Evolutionary conservation across 1,140 invertebrate genomes (phyloP), one percentile per base, ranked within the genome.

Genomic region (Panulirus ornatus): DNA sequence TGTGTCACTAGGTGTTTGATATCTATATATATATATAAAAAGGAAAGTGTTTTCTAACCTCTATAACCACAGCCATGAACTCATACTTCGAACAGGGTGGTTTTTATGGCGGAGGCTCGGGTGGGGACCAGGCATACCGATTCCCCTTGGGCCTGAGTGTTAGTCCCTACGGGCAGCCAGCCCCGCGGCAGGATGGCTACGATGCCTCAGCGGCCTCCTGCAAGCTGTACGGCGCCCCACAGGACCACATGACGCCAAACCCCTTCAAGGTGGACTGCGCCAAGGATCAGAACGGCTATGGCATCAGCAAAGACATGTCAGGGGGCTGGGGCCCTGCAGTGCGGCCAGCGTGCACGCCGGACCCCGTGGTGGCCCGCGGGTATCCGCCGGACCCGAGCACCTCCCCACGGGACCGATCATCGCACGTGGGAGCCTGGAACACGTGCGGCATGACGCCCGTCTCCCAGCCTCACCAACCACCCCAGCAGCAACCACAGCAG

Each of bases 31-130:
- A n/a, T n/a, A n/a, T n/a, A n/a, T n/a, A n/a, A n/a, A n/a, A n/a
- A n/a, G n/a, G n/a, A n/a, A 84, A 90, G 78, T 92, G 85, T 83
- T 30, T 91, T n/a, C n/a, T n/a, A 83, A 81, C 76, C 76, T 85
- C 75, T 71, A 75, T 83, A 88, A 91, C 91, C 89, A 93, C 92
- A 92, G 94, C 94, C 95, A 98, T 98, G 97, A 98, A 98, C 96
- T 98, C 97, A 93, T 98, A 98, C 94, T 98, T 98, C 94, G 97
- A 98, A 94, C 97, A 98, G 95, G 96, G 96, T 94, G 97, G 97
- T 94, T 98, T 98, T 95, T 98, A 98, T 95, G 97, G 97, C 92
- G 97, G 97, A 95, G 89, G 95, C 95, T 63, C 96, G 95, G 63
- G 95, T 22, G 93, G 93, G 51, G 94, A 94, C 63, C 94, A 94